Evolutionary conservation across 2,888 invertebrate genomes (phyloP).

Genomic region (Priocnemis perturbator): DNA sequence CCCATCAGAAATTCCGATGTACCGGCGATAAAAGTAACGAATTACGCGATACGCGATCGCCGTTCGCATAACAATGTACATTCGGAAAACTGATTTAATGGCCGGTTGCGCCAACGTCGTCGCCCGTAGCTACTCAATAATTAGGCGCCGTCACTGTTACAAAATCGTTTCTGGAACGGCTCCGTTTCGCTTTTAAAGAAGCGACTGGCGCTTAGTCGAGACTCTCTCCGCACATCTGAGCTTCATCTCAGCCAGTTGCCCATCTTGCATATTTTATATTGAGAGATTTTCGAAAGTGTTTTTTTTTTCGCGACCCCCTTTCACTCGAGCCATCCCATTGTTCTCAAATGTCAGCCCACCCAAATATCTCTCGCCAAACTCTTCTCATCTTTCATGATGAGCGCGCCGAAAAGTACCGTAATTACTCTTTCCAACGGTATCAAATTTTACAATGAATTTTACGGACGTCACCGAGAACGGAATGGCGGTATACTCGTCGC

Average conservation of each 20-base stretch:
- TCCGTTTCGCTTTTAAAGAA: constrained; percentile 3
- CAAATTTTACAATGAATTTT: background rate
- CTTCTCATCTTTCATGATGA: constrained; percentile 25
- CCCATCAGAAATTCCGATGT: no score
- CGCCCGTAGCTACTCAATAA: no score
- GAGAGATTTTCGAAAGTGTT: constrained; percentile 48
- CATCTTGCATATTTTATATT: background rate
- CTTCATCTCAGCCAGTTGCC: background rate
- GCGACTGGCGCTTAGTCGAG: no score
- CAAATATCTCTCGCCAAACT: constrained; percentile 6
- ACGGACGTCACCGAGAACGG: background rate
- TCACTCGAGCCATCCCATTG: constrained; percentile 39
- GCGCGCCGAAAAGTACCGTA: background rate
- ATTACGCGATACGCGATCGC: no score
- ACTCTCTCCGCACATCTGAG: background rate
- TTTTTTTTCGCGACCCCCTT: constrained; percentile 38
- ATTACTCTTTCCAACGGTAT: background rate
- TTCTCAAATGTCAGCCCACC: constrained; percentile 34
- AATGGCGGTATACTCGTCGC: background rate
- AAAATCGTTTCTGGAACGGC: no score
- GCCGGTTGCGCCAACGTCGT: no score
- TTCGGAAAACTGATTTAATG: no score
- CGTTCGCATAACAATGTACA: no score
- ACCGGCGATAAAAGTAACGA: no score
- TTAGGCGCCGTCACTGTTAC: no score